These are phyloP conservation scores for Hypena proboscidalis DNA, from an alignment of 2,888 invertebrate species.

Conservation along the genomic window DNA sequence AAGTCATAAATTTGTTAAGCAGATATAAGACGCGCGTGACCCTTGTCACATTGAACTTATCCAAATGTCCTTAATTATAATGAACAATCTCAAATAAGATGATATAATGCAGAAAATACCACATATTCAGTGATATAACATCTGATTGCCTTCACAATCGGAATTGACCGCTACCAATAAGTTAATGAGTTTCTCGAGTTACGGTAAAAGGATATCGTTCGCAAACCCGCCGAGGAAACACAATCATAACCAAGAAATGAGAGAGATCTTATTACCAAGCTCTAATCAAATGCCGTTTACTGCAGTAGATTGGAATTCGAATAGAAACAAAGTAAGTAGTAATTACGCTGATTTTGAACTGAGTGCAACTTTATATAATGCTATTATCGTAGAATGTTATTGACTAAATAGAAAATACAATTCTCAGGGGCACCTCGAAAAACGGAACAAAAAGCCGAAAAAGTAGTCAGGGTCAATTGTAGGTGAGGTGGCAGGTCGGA, in stretches of 20 bases:
- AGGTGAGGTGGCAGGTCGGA: constrained; percentile 53
- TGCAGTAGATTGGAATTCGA: too few species aligned
- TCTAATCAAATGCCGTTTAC: constrained; percentile 21
- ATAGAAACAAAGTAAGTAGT: too few species aligned
- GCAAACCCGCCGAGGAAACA: constrained; percentile 56
- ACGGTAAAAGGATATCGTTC: constrained; percentile 56
- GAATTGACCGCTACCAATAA: constrained; percentile 47
- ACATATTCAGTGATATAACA: constrained; percentile 22
- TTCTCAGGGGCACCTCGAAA: constrained; percentile 19
- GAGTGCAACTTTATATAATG: too few species aligned
- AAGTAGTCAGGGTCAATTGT: constrained; percentile 58
- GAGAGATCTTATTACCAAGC: constrained; percentile 17
- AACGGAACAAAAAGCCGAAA: constrained; percentile 53
- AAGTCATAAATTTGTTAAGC: too few species aligned
- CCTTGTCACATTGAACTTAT: too few species aligned
- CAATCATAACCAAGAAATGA: constrained; percentile 37
- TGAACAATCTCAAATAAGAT: too few species aligned
- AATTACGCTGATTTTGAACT: too few species aligned
- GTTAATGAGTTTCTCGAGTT: constrained; percentile 65
- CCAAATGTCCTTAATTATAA: too few species aligned
- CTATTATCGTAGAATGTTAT: too few species aligned
- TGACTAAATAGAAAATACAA: too few species aligned
- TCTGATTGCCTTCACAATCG: constrained; percentile 41
- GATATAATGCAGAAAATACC: too few species aligned
- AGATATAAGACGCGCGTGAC: too few species aligned